A percentile compares a stretch with the other conserved stretches of the same genome.
Evolutionary conservation across 2,888 invertebrate species (phyloP).

Genomic region (Poecilus cupreus): DNA sequence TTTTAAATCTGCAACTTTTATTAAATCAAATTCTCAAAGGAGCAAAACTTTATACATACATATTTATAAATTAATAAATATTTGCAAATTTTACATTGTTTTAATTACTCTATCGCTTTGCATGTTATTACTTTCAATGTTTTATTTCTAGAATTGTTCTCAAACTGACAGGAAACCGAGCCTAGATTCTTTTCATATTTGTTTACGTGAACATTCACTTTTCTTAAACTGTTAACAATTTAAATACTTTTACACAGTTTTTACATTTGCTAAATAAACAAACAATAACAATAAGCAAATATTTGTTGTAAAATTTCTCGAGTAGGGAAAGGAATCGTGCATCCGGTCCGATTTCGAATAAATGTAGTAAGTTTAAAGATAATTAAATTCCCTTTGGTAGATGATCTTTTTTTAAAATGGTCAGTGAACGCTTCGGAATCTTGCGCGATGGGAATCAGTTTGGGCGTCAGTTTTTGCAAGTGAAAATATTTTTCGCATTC

Average conservation of each 20-base stretch:
- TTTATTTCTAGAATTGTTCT: too few species aligned
- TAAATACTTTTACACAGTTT: background rate
- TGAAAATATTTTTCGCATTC: conserved; percentile 20
- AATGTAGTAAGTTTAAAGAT: conserved; percentile 51
- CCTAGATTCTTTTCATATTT: conserved; percentile 1
- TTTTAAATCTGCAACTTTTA: too few species aligned
- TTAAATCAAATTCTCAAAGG: too few species aligned
- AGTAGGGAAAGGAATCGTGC: background rate
- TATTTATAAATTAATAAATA: too few species aligned
- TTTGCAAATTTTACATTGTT: too few species aligned
- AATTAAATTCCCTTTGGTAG: conserved; percentile 43
- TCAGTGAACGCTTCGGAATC: conserved; percentile 42
- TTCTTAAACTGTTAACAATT: background rate
- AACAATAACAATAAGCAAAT: background rate
- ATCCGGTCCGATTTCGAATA: conserved; percentile 34
- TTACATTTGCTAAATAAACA: background rate
- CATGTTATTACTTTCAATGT: background rate
- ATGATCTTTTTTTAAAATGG: conserved; percentile 36
- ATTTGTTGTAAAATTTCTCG: background rate
- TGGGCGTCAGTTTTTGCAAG: conserved; percentile 27
- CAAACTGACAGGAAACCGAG: background rate
- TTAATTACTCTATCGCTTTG: too few species aligned
- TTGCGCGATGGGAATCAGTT: conserved; percentile 16
- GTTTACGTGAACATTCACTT: conserved; percentile 1
- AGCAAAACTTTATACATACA: too few species aligned